Evolutionary conservation across 1,140 invertebrate species (phyloP), one percentile per base, ranked within the genome.

Genomic region (Cotesia chilonis): DNA sequence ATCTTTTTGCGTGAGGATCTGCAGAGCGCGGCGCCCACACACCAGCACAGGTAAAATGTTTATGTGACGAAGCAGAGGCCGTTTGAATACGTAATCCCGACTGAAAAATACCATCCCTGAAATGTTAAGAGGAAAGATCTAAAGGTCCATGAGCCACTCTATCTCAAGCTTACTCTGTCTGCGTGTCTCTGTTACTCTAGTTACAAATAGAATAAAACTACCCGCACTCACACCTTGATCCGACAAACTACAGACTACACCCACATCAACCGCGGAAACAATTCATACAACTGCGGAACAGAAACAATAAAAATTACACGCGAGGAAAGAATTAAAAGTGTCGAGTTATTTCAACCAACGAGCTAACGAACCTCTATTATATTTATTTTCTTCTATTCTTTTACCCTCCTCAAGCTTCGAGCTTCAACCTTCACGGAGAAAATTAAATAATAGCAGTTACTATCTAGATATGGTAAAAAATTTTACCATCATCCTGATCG

Each of bases 61-160:
- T 68, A 41, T 68, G 66, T 68, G 20, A 41, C 47, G 17, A 68
- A n/a, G 36, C 7, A 36, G 66, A n/a, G 54, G 36, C 66, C 66
- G 66, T 68, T 68, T 68, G 66, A 68, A 68, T 68, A 41, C 66
- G 66, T 68, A 68, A 68, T 68, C 66, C 38, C 51, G 52, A 68
- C 66, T 28, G 66, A 54, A 68, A 68, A 68, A 68, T 51, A 68
- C 7, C 51, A 68, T 68, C 17, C 47, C 66, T 68, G 51, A 51
- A 68, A 68, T 68, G 66, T 37, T 38, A 63, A 63, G 36, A 63
- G 41, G 28, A 54, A 35, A 67, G 41, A 51, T 51, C 20, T n/a
- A 17, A 55, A 55, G 47, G 52, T 68, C 47, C 35, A 51, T 28
- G 36, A 38, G 63, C 63, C 12, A 65, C 41, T 47, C 41, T 47